A percentile compares a stretch with the other conserved stretches of the same genome.
phyloP scores from a whole-genome alignment of 2,888 invertebrate genomes.

The Acronicta alni region DNA sequence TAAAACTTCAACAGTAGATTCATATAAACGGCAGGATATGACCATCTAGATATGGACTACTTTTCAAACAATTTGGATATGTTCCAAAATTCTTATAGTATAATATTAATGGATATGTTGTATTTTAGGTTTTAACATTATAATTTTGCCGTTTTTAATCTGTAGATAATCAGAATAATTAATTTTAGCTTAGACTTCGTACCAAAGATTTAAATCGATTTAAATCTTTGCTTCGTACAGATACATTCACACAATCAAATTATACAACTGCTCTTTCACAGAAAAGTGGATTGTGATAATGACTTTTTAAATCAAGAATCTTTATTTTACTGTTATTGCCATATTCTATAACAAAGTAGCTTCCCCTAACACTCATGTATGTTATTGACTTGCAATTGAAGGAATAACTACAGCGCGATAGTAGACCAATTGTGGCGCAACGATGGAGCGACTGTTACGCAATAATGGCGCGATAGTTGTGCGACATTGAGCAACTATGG shows the following conservation, averaged over 20 bases:
- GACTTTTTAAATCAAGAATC: no score
- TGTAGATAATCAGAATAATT: no score
- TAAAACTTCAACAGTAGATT: slow-evolving; percentile 52
- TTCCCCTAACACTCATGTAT: not conserved
- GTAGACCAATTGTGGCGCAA: slow-evolving; percentile 7
- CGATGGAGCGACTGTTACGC: not conserved
- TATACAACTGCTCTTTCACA: no score
- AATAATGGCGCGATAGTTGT: not conserved
- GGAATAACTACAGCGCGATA: not conserved
- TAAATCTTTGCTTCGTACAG: no score
- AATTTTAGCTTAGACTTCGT: no score
- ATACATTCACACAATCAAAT: no score
- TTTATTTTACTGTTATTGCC: not conserved
- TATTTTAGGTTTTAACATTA: slow-evolving; percentile 10
- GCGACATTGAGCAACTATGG: not conserved
- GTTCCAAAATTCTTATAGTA: slow-evolving; percentile 24
- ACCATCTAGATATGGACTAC: slow-evolving; percentile 35
- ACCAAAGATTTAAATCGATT: no score
- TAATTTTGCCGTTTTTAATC: not conserved
- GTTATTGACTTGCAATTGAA: not conserved
- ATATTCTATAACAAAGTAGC: not conserved
- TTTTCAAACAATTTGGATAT: slow-evolving; percentile 33
- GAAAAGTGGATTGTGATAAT: no score
- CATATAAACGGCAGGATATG: slow-evolving; percentile 56
- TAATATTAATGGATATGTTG: slow-evolving; percentile 34